Evolutionary conservation across 2,888 invertebrate species (phyloP), one percentile per base, ranked within the genome.

Genomic region (Hipparchia semele): DNA sequence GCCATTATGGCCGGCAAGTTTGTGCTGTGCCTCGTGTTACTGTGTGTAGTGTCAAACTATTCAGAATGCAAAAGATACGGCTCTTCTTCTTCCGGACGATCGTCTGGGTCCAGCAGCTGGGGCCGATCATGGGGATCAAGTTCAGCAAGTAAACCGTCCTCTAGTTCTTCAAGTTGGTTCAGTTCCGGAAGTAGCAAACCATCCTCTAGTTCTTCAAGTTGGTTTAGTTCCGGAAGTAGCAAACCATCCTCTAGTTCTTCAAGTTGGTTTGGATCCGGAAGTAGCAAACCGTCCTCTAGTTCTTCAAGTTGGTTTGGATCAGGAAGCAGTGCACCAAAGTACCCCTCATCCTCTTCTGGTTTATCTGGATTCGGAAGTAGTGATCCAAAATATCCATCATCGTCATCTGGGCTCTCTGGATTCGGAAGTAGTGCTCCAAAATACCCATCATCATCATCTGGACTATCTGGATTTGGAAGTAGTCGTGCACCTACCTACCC

Each of bases 1-100:
- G 74, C 77, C 78, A 84, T 79, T 75, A 91, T 91, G 91, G 88
- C 84, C 82, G 88, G 82, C 84, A 89, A 84, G 79, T 68, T 86
- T 79, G 80, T 90, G 84, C 86, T 90, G 83, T 86, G 87, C 80
- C 83, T 91, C 13, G 82, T 90, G 71, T 76, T 90, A 74, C 79
- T 83, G 74, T 83, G 83, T 81, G 72, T 85, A 56, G 80, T 82
- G 68, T 79, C 84, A 54, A 82, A 83, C 77, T 80, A 83, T 67
- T 81, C 83, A 70, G 83, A 87, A 79, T 84, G 87, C 79, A 71
- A 80, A 61, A 78, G 84, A 61, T 71, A 82, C 10, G 75, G 84
- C 13, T 58, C 58, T 2, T 73, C 82, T 2, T 73, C 82, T 1
- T 67, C 84, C 6, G 72, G 83, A 1, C 51, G 81, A 23, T 69